These are phyloP conservation scores for Garra rufa DNA, from an alignment of 2,113 vertebrate species.

Conservation along the genomic window DNA sequence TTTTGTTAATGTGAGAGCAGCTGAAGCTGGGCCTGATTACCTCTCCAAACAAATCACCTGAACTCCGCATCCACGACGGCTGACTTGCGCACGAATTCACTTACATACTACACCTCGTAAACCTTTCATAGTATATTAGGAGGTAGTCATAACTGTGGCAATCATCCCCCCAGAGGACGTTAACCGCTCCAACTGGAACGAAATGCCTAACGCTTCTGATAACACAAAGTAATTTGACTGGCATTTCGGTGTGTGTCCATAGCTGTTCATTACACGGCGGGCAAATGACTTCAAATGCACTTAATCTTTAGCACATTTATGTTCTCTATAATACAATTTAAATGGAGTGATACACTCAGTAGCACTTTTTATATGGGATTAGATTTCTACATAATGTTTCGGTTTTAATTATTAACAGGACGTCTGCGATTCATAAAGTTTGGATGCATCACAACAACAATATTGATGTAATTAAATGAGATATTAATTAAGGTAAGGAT, in stretches of 20 bases:
- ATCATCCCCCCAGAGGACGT: slow-evolving; percentile 4
- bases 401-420: neutral
- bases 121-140: slow-evolving; percentile 37
- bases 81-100: slow-evolving; percentile 33
- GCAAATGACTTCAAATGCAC: slow-evolving; percentile 8
- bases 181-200: slow-evolving; percentile 6
- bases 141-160: slow-evolving; percentile 39
- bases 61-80: neutral
- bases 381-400: neutral
- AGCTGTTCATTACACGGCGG: slow-evolving; percentile 33
- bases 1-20: slow-evolving; percentile 42
- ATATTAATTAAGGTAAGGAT: neutral
- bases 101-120: slow-evolving; percentile 29
- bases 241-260: slow-evolving; percentile 9
- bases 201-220: slow-evolving; percentile 33
- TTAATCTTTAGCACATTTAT: slow-evolving; percentile 4
- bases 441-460: neutral
- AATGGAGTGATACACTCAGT: neutral
- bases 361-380: neutral
- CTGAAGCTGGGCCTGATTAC: slow-evolving; percentile 33
- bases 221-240: slow-evolving; percentile 31
- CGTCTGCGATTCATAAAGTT: neutral
- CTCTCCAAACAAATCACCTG: slow-evolving; percentile 46
- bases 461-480: neutral
- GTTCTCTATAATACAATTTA: slow-evolving; percentile 9